These are phyloP conservation scores for Dromas ardeola DNA, from an alignment of 2,113 vertebrate species.

Conservation along the genomic window DNA sequence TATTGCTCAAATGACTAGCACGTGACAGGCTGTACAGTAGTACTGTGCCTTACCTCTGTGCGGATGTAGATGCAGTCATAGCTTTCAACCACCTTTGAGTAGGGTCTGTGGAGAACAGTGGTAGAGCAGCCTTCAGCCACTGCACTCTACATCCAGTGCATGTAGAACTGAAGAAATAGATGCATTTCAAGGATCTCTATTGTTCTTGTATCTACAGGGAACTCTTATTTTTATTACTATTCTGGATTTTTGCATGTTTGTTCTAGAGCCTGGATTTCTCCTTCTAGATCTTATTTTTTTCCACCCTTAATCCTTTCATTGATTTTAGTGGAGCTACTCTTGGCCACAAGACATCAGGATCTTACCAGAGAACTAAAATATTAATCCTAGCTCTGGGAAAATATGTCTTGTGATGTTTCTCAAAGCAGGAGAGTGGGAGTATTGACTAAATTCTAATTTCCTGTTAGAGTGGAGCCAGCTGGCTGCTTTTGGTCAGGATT, in stretches of 20 bases:
- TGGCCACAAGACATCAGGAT: background rate
- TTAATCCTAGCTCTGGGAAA: background rate
- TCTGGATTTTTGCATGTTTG: background rate
- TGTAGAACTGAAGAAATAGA: background rate
- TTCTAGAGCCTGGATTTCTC: background rate
- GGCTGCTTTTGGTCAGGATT: background rate
- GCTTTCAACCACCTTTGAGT: background rate
- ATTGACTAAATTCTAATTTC: background rate
- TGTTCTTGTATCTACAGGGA: background rate
- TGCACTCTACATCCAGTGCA: background rate
- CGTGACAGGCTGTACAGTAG: background rate
- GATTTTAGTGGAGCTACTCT: background rate
- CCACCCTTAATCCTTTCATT: background rate
- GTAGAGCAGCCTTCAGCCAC: background rate
- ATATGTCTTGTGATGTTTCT: background rate
- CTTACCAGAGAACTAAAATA: background rate
- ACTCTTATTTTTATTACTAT: background rate
- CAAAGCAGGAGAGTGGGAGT: background rate
- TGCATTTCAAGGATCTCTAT: background rate
- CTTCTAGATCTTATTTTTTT: background rate
- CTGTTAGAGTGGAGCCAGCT: background rate
- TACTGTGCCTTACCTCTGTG: background rate
- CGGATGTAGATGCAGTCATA: background rate
- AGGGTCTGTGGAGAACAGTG: background rate
- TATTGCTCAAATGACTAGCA: background rate